A percentile compares a stretch with the other conserved stretches of the same genome.
Conservation (phyloP, 2,797 vertebrate species). For the Acrossocheilus wenchowensis region DNA sequence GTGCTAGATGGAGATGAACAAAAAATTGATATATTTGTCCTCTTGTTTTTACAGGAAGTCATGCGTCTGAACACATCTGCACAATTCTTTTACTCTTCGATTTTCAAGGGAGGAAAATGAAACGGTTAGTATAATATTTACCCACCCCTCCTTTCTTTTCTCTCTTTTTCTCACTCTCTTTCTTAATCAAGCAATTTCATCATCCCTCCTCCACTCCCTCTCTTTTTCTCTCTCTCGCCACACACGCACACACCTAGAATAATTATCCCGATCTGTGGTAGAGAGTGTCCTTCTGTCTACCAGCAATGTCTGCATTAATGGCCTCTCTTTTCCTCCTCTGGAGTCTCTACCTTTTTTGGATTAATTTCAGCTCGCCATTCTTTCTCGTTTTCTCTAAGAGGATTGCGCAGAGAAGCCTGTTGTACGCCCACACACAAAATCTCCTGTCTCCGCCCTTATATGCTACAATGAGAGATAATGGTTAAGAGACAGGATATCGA, state of each 20-base stretch:
- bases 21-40: conserved; percentile 14
- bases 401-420: conserved; percentile 72
- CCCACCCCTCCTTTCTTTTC: not conserved
- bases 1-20: conserved; percentile 24
- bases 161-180: conserved; percentile 16
- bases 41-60: conserved; percentile 27
- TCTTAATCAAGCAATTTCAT: conserved; percentile 44
- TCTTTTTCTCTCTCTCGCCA: conserved; percentile 44
- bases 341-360: conserved; percentile 70
- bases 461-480: conserved; percentile 74
- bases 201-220: conserved; percentile 25
- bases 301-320: conserved; percentile 75
- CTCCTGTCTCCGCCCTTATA: conserved; percentile 55
- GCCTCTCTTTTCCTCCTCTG: conserved; percentile 70
- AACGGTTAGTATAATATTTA: conserved; percentile 29
- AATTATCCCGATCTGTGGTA: conserved; percentile 82
- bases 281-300: conserved; percentile 78
- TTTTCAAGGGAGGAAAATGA: conserved; percentile 22
- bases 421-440: conserved; percentile 64
- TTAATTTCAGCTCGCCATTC: conserved; percentile 71
- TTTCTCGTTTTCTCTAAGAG: conserved; percentile 69
- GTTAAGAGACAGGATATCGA: conserved; percentile 66
- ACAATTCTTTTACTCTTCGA: not conserved
- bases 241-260: conserved; percentile 80
- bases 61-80: not conserved